Evolutionary conservation across 2,113 vertebrate species (phyloP), one percentile per base, ranked within the genome.

Genomic region (Myiopsitta monachus): DNA sequence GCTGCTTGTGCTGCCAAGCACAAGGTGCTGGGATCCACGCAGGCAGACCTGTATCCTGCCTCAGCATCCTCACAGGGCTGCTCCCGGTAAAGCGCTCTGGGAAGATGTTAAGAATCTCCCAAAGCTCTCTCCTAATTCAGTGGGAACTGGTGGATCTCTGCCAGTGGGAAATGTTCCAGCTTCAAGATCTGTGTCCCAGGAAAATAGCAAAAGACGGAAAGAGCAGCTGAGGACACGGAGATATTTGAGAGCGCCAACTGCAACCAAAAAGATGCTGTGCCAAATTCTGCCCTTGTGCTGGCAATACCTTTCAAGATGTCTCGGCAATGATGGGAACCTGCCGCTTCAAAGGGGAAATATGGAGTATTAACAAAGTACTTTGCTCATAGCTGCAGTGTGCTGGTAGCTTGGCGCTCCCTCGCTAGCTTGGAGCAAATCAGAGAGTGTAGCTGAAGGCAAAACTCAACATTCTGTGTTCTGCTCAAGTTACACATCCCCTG

Each of bases 171-270:
- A 44, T 1, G 6, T 38, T 95, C 80, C 93, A 91, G 23, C 72
- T 41, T 74, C 39, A 26, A 54, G 95, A 78, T 30, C 78, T 95
- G 78, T 92, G 51, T 91, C 92, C 87, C 43, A 59, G 79, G 69
- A 92, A 91, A 92, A 83, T 3, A 88, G 57, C 43, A 68, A 66
- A 59, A 89, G 76, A 47, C 1, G 0, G 75, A 92, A 90, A 92
- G 85, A 79, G 85, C 88, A 93, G 63, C 38, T 0, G 1, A 46
- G 79, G 86, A 79, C 10, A 6, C 0, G 0, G 54, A 79, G 83
- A 57, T 66, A 51, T 88, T 67, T 73, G 64, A 83, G 73, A 86
- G 38, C 21, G 43, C 47, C 70, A 66, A 31, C 66, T 78, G 64
- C 23, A 33, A 43, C 31, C 18, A 9, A 39, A 66, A 92, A 70